Base-by-base conservation (phyloP, 2,888 invertebrate species). In the Taenaris catops region DNA sequence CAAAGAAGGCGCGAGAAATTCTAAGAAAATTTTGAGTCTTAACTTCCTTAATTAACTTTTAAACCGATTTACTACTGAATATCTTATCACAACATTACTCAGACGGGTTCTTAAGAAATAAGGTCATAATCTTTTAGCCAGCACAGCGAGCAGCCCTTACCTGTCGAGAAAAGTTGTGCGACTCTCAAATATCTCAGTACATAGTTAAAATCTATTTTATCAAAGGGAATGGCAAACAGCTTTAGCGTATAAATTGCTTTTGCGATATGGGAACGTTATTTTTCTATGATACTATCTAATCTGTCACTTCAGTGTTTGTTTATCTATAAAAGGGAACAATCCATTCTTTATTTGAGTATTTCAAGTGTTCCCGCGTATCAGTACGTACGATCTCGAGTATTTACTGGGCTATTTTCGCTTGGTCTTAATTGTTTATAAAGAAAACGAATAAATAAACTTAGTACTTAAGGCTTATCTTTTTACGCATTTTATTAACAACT, bases 81-180 rank as follows among this genome's bases (percentile, higher is more conserved):
- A n/a, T n/a, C n/a, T n/a, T n/a, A n/a, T n/a, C n/a, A n/a, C n/a
- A n/a, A n/a, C n/a, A n/a, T n/a, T n/a, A n/a, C n/a, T n/a, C n/a
- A n/a, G n/a, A n/a, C n/a, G n/a, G n/a, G n/a, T n/a, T n/a, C n/a
- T n/a, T n/a, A n/a, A n/a, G n/a, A n/a, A n/a, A n/a, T n/a, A n/a
- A n/a, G n/a, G n/a, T n/a, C n/a, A n/a, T n/a, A n/a, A n/a, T n/a
- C n/a, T n/a, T n/a, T n/a, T n/a, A n/a, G n/a, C n/a, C n/a, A n/a
- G n/a, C n/a, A n/a, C n/a, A n/a, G n/a, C n/a, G 5, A 16, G 16
- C 31, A 31, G 23, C 31, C 31, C 31, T 31, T 9, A 14, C 8
- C 16, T 23, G 19, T 21, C 21, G 69, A 74, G 68, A 24, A 72
- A 78, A 71, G 78, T 76, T 73, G 75, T 64, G 65, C 68, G 61